A percentile compares a stretch with the other conserved stretches of the same genome.
phyloP scores from a whole-genome alignment of 30 jellyfish, hydroid and myxozoan species.

The Aurelia coerulea region DNA sequence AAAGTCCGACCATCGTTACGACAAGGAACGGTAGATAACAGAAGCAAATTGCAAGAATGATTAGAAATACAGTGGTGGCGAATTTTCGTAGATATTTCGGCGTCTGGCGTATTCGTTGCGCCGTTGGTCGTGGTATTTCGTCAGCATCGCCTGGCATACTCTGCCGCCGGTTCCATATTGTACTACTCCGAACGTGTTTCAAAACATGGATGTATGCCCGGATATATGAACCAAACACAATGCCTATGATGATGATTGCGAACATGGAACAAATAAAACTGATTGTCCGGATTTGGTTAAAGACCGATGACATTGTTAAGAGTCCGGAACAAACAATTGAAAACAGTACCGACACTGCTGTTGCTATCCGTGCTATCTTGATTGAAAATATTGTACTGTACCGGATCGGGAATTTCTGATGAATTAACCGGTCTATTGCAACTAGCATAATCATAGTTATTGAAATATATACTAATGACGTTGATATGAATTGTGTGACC shows the following conservation, averaged over 20 bases:
- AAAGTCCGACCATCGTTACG: conserved; percentile 9
- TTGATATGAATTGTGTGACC: conserved; percentile 45
- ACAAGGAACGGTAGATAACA: conserved; percentile 46
- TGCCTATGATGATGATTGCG: conserved; percentile 3
- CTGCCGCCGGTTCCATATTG: conserved; percentile 35
- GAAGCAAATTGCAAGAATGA: conserved; percentile 31
- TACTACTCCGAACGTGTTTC: conserved; percentile 38
- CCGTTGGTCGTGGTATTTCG: not conserved
- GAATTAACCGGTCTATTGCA: conserved; percentile 48
- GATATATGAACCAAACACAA: conserved; percentile 39
- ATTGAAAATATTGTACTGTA: conserved; percentile 5
- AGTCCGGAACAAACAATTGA: conserved; percentile 7
- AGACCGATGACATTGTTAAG: conserved; percentile 45
- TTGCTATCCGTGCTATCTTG: conserved; percentile 7
- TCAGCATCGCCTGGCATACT: too few relatives aligned
- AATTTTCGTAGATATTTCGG: conserved; percentile 41
- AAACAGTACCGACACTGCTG: not conserved
- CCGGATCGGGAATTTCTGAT: conserved; percentile 46
- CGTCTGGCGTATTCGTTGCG: conserved; percentile 7
- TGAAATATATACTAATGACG: conserved; percentile 36
- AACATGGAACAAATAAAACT: conserved; percentile 18
- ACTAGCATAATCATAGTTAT: conserved; percentile 46
- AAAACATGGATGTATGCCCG: conserved; percentile 30
- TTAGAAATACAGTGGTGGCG: conserved; percentile 26
- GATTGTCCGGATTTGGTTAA: conserved; percentile 22